Percentiles rank a stretch among this genome's conserved stretches.
Evolutionary conservation across 2,113 vertebrate genomes (phyloP).

Genomic region (Anguilla rostrata): DNA sequence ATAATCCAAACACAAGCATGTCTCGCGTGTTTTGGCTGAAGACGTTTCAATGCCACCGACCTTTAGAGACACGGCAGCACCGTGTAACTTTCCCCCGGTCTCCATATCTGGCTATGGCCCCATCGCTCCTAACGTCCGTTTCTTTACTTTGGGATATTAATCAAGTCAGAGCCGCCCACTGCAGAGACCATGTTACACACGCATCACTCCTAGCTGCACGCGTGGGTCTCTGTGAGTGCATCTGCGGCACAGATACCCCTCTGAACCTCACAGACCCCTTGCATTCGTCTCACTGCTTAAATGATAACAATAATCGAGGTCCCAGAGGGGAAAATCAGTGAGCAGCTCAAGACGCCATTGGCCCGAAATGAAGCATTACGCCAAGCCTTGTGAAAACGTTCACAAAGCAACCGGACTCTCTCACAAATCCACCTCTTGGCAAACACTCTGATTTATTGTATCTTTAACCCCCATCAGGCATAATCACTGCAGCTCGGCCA

Average conservation of each 20-base stretch:
- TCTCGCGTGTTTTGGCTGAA: background rate
- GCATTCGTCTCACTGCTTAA: background rate
- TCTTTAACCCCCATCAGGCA: background rate
- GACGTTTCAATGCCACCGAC: background rate
- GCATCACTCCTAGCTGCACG: background rate
- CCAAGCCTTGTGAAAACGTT: background rate
- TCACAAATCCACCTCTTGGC: background rate
- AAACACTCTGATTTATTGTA: background rate
- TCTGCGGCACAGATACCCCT: background rate
- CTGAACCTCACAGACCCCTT: background rate
- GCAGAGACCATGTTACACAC: background rate
- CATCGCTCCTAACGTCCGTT: background rate
- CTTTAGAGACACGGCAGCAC: background rate
- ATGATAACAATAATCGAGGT: background rate
- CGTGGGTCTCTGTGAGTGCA: background rate
- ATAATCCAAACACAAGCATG: background rate
- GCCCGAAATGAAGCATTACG: background rate
- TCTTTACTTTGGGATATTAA: background rate
- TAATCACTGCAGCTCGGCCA: background rate
- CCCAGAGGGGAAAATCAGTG: background rate
- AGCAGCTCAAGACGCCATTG: background rate
- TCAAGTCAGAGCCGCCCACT: background rate
- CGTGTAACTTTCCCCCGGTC: background rate
- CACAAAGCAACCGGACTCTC: background rate
- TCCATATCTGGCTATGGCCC: background rate